Conservation (phyloP, 2,113 vertebrate genomes). For the Sylvilagus bachmani region DNA sequence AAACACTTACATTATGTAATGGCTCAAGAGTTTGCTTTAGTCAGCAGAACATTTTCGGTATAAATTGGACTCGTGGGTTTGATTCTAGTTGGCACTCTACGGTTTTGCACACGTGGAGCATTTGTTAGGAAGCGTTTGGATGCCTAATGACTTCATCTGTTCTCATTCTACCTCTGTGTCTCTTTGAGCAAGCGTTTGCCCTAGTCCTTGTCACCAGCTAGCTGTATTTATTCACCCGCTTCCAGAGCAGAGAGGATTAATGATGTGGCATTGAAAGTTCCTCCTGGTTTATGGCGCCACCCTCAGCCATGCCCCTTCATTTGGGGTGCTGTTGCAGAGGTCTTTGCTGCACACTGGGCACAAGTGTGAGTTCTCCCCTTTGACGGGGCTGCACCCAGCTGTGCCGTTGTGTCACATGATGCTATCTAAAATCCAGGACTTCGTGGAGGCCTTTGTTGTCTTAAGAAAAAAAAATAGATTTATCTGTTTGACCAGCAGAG, state of each 20-base stretch:
- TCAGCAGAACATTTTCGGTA: conserved; percentile 28
- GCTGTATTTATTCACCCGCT: conserved; percentile 17
- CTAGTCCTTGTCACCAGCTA: background rate
- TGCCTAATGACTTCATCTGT: background rate
- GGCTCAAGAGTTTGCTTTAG: conserved; percentile 41
- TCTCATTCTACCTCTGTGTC: background rate
- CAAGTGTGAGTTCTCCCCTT: background rate
- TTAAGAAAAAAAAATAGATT: no score
- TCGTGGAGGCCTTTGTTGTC: no score
- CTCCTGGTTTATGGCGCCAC: background rate
- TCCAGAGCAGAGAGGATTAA: background rate
- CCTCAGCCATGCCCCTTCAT: background rate
- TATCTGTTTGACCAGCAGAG: no score
- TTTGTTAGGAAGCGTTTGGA: background rate
- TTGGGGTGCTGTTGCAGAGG: background rate
- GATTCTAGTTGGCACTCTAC: background rate
- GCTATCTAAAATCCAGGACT: no score
- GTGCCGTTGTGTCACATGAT: no score
- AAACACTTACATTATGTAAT: conserved; percentile 57
- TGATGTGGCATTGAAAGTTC: background rate
- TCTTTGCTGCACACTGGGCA: background rate
- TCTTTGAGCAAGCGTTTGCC: background rate
- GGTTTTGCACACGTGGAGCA: background rate
- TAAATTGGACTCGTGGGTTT: conserved; percentile 6
- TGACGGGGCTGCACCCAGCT: background rate